Percentiles rank a stretch among this genome's conserved stretches.
These are phyloP conservation scores for Lepidochitona cinerea DNA, from an alignment of 2,888 invertebrate species.

Conservation along the genomic window DNA sequence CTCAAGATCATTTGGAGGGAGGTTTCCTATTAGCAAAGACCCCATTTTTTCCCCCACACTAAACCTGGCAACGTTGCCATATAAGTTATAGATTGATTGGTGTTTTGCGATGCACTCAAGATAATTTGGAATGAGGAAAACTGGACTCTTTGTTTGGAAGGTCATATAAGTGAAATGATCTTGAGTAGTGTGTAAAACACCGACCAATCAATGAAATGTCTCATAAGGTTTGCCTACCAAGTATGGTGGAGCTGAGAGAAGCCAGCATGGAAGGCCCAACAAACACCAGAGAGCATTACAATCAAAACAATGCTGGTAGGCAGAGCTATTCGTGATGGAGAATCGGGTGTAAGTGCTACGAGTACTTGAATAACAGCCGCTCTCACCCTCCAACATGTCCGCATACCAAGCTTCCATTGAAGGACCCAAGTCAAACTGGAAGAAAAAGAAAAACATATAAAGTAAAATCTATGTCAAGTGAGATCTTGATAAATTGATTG, in stretches of 20 bases:
- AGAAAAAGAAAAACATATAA: not conserved
- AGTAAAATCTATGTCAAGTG: too few species aligned
- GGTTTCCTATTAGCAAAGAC: not conserved
- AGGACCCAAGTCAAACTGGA: slow-evolving; percentile 42
- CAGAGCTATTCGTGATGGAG: slow-evolving; percentile 44
- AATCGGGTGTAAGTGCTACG: slow-evolving; percentile 36
- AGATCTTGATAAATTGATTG: too few species aligned
- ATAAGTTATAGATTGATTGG: too few species aligned
- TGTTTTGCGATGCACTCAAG: too few species aligned
- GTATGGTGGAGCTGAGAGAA: slow-evolving; percentile 41
- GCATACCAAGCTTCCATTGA: slow-evolving; percentile 39
- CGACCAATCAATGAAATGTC: not conserved
- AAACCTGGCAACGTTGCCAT: not conserved
- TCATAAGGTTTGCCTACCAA: slow-evolving; percentile 27
- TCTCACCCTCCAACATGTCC: slow-evolving; percentile 34
- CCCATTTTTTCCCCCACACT: not conserved
- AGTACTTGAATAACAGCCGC: slow-evolving; percentile 35
- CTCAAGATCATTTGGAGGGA: too few species aligned
- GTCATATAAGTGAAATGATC: not conserved
- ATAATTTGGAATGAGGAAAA: too few species aligned
- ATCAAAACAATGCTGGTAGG: slow-evolving; percentile 41
- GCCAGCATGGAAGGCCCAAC: slow-evolving; percentile 40
- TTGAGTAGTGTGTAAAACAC: not conserved
- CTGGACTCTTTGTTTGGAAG: too few species aligned
- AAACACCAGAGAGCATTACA: slow-evolving; percentile 43